These are phyloP conservation scores for Drosophila subquinaria DNA, from an alignment of 2,888 invertebrate genomes.

Conservation along the genomic window DNA sequence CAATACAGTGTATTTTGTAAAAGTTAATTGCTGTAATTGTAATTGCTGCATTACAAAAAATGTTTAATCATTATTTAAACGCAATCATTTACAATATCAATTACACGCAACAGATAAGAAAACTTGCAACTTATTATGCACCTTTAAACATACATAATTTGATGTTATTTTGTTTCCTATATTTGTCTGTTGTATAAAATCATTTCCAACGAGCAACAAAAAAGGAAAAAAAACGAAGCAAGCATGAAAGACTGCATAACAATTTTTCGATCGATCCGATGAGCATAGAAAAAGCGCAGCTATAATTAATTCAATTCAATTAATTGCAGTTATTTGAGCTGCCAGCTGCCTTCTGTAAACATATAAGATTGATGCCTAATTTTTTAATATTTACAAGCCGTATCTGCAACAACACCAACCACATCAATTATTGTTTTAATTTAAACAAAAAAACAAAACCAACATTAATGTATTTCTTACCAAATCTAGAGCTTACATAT, in stretches of 20 bases:
- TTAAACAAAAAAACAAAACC: constrained; percentile 24
- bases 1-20: constrained; percentile 49
- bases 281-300: constrained; percentile 24
- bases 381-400: constrained; percentile 30
- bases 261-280: constrained; percentile 26
- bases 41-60: constrained; percentile 55
- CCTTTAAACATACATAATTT: constrained; percentile 24
- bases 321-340: constrained; percentile 51
- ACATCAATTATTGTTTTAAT: constrained; percentile 23
- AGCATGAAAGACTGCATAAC: constrained; percentile 32
- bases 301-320: constrained; percentile 25
- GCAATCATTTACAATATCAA: constrained; percentile 46
- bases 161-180: constrained; percentile 56
- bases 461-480: constrained; percentile 71
- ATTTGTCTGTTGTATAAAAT: constrained; percentile 72
- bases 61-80: constrained; percentile 58
- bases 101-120: constrained; percentile 36
- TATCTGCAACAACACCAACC: constrained; percentile 1
- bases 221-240: constrained; percentile 11
- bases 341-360: constrained; percentile 62
- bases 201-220: constrained; percentile 50
- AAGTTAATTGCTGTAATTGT: constrained; percentile 50
- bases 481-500: constrained; percentile 77
- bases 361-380: constrained; percentile 55
- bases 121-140: constrained; percentile 44